Evolutionary conservation across 1,140 invertebrate species (phyloP).

Genomic region (Pygmarrhopalites habei): DNA sequence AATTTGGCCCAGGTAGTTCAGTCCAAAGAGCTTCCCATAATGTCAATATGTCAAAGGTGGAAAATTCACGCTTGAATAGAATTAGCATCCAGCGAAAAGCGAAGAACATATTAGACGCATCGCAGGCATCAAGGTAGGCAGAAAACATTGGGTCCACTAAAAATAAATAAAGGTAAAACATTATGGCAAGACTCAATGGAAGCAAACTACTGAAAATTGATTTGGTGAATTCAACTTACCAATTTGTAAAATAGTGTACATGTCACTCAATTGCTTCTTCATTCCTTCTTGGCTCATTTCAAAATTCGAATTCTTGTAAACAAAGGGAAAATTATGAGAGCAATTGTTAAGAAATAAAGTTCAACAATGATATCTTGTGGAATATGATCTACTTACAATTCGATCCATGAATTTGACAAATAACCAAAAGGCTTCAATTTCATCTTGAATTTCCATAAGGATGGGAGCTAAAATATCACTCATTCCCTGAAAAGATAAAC

Average conservation of each 20-base stretch:
- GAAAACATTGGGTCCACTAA: slow-evolving; percentile 77
- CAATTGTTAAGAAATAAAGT: slow-evolving; percentile 5
- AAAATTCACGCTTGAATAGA: slow-evolving; percentile 71
- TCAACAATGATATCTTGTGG: slow-evolving; percentile 2
- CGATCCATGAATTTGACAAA: slow-evolving; percentile 98
- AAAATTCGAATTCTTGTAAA: slow-evolving; percentile 78
- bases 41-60: slow-evolving; percentile 61
- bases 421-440: slow-evolving; percentile 98
- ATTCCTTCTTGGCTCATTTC: slow-evolving; percentile 96
- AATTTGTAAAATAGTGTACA: slow-evolving; percentile 69
- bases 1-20: slow-evolving; percentile 46
- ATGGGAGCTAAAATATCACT: slow-evolving; percentile 92
- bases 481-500: too few relatives aligned
- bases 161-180: slow-evolving; percentile 45
- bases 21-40: slow-evolving; percentile 53
- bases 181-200: neutral
- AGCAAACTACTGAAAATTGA: neutral
- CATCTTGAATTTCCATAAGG: slow-evolving; percentile 79
- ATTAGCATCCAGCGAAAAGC: slow-evolving; percentile 90
- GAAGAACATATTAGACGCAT: slow-evolving; percentile 97
- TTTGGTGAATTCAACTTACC: slow-evolving; percentile 39
- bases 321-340: neutral
- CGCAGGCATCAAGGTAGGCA: slow-evolving; percentile 77
- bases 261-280: slow-evolving; percentile 81
- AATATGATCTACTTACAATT: slow-evolving; percentile 63